Evolutionary conservation across 2,797 vertebrate species (phyloP), one percentile per base, ranked within the genome.

Genomic region (Halcyon badia): DNA sequence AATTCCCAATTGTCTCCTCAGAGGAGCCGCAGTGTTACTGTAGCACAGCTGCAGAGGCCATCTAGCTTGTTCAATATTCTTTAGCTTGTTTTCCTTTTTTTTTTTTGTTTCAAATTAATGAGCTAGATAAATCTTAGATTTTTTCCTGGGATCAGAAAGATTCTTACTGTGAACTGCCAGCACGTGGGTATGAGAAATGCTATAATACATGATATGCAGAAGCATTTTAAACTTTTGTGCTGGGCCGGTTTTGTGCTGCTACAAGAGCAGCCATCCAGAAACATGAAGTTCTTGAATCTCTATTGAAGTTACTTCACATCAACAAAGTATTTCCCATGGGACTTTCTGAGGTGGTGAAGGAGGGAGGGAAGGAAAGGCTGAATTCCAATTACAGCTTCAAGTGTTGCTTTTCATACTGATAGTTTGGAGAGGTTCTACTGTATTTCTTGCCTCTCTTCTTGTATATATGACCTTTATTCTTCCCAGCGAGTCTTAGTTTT

Each of bases 181-280:
- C 73, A 66, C 0, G 0, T 30, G 18, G 56, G 28, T 54, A 42
- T 60, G 28, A 92, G 51, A 56, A 77, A 54, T 66, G 30, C 62
- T 46, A 2, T 56, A 54, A 18, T 35, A n/a, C 2, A 0, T 7
- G 44, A 6, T 22, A 24, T 0, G 0, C 7, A 41, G 60, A 56
- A 83, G 65, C 22, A 19, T 44, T 75, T 88, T 52, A 24, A 2
- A 65, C 0, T 0, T 62, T 52, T 46, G 44, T 72, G 35, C 11
- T 39, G 17, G 21, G 24, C 51, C 35, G 3, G 12, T 48, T 90
- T 57, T 72, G 58, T 42, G 33, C 46, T 42, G 33, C 46, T 87
- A 6, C 51, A 65, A 24, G 84, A 70, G 31, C 42, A 83, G 21
- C 41, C 20, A 10, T 44, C 48, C 3, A 1, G 71, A 70, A 83